Base-by-base conservation (phyloP, 2,888 invertebrate species). In the Caenorhabditis auriculariae region DNA sequence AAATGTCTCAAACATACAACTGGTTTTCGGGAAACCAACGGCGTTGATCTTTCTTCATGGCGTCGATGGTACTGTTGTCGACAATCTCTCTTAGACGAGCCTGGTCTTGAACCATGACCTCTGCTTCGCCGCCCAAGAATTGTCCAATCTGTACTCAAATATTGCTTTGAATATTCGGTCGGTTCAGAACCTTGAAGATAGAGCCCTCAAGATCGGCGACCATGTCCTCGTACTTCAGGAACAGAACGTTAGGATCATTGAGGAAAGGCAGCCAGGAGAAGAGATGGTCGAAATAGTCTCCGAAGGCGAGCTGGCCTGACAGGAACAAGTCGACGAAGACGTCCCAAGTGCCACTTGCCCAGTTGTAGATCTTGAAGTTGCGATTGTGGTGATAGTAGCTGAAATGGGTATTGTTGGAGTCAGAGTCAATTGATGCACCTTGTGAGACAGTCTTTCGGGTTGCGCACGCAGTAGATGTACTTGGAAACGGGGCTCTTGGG, bases 291-390 rank as follows among this genome's bases (percentile, higher is more conserved):
- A 80, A 78, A 53, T 80, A 78, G 61, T 78, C 78, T 23, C 77
- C 78, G 45, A 78, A 78, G 7, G 72, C 79, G 6, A 78, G 50
- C 39, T 71, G 68, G 9, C 70, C 70, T 3, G 60, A 64, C n/a
- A 67, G 52, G 60, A 79, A 79, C 21, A 79, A 60, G 21, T 78
- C 73, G 50, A 80, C 68, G 56, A 81, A 81, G n/a, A 63, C 66
- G 48, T 79, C 56, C 56, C 56, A 64, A 6, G 77, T 68, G 12
- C 79, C 79, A 32, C 70, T 54, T 9, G 57, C 64, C 66, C 69
- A 79, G 53, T 80, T 73, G 66, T 77, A 77, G 59, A 77, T 73
- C 54, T 78, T 79, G 74, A 79, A 79, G 59, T 76, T 77, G 24
- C 71, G 68, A 51, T 76, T 77, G 61, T 78, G 74, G 48, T 72